Evolutionary conservation across 2,797 vertebrate genomes (phyloP).

Genomic region (Enteromius thamalakanensis): DNA sequence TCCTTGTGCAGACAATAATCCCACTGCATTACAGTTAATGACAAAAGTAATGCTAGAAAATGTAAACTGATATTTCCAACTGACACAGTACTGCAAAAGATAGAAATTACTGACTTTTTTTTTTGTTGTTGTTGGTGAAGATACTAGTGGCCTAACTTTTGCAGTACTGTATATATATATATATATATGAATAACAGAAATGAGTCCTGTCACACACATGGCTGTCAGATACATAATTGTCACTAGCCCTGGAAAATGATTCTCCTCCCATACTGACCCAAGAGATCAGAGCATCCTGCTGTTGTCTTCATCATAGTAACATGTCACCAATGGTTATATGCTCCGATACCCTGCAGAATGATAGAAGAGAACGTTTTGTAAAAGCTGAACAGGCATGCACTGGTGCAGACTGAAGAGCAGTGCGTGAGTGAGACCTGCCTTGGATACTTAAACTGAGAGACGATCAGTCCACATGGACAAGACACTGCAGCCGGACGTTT

Average conservation of each 20-base stretch:
- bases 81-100: no score
- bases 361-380: conserved; percentile 54
- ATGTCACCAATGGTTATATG: conserved; percentile 50
- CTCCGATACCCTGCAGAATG: neutral
- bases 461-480: conserved; percentile 50
- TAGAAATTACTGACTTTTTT: no score
- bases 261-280: conserved; percentile 37
- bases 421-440: conserved; percentile 59
- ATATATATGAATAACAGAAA: neutral
- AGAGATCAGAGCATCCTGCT: neutral
- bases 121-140: no score
- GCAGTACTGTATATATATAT: no score
- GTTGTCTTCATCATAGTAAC: conserved; percentile 64
- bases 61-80: no score
- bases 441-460: conserved; percentile 61
- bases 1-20: no score
- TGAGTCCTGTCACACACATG: neutral
- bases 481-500: conserved; percentile 35
- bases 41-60: no score
- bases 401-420: conserved; percentile 71
- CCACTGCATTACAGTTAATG: no score
- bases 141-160: no score
- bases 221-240: neutral
- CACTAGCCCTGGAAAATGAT: neutral
- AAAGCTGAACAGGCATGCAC: conserved; percentile 68